Conservation (phyloP, 2,113 vertebrate genomes). For the Toxotes chatareus region DNA sequence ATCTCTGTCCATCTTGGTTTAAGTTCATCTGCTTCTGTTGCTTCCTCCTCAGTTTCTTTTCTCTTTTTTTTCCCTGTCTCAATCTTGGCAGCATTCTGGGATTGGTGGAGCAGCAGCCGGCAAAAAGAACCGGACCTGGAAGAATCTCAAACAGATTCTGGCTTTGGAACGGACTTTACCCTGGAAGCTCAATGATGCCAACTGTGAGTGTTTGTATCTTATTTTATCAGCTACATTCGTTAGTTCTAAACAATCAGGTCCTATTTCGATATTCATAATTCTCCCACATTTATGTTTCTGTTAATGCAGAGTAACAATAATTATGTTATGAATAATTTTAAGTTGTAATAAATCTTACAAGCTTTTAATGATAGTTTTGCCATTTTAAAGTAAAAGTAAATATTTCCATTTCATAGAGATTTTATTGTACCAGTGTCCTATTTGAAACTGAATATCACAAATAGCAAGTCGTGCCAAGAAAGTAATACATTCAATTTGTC, state of each 20-base stretch:
- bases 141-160: slow-evolving; percentile 99
- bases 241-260: background rate
- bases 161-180: slow-evolving; percentile 94
- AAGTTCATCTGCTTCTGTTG: background rate
- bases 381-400: slow-evolving; percentile 2
- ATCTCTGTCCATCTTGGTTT: background rate
- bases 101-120: slow-evolving; percentile 96
- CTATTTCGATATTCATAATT: background rate
- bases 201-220: slow-evolving; percentile 86
- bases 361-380: background rate
- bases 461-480: too few relatives aligned
- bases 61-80: background rate
- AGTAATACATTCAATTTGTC: too few relatives aligned
- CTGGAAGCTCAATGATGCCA: slow-evolving; percentile 95
- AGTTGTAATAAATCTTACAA: too few relatives aligned
- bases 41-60: background rate
- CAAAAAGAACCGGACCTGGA: slow-evolving; percentile 99
- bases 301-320: background rate
- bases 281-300: background rate
- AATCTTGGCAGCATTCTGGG: slow-evolving; percentile 89
- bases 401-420: background rate
- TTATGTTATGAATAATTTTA: too few relatives aligned
- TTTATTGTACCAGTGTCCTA: background rate
- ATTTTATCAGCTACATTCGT: background rate
- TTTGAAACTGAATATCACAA: background rate